These are phyloP conservation scores for Psilanteris sp. DNA, from an alignment of 1,140 invertebrate species.

Conservation along the genomic window DNA sequence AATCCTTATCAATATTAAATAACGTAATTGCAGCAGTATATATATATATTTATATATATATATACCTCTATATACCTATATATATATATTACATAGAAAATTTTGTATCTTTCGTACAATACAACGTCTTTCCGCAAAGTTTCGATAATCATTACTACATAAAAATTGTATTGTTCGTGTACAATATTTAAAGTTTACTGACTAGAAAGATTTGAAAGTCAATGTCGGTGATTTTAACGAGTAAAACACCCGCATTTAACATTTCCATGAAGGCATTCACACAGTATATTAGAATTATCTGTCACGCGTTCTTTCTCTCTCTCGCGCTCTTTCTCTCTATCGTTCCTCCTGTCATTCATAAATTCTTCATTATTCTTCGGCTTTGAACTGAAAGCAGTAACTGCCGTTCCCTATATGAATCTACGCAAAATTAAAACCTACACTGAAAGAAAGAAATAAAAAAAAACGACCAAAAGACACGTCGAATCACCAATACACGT, in stretches of 20 bases:
- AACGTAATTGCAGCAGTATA: conserved; percentile 77
- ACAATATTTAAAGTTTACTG: conserved; percentile 48
- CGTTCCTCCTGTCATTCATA: too few species aligned
- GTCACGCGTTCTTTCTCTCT: too few species aligned
- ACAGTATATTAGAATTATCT: conserved; percentile 38
- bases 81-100: conserved; percentile 80
- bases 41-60: too few species aligned
- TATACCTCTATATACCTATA: too few species aligned
- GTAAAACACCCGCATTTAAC: conserved; percentile 39
- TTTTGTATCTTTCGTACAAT: conserved; percentile 69
- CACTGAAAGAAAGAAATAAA: too few species aligned
- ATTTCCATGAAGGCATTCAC: conserved; percentile 42
- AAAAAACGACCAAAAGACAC: too few species aligned
- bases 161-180: conserved; percentile 49
- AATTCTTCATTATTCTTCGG: too few species aligned
- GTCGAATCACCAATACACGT: too few species aligned
- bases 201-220: conserved; percentile 57
- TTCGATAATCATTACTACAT: conserved; percentile 58
- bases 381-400: too few species aligned
- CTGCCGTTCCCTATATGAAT: too few species aligned
- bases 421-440: too few species aligned
- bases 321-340: too few species aligned
- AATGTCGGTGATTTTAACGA: conserved; percentile 49
- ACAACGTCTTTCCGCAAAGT: conserved; percentile 66
- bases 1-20: conserved; percentile 79